Evolutionary conservation across 2,797 vertebrate species (phyloP).

Genomic region (Pogonophryne albipinna): DNA sequence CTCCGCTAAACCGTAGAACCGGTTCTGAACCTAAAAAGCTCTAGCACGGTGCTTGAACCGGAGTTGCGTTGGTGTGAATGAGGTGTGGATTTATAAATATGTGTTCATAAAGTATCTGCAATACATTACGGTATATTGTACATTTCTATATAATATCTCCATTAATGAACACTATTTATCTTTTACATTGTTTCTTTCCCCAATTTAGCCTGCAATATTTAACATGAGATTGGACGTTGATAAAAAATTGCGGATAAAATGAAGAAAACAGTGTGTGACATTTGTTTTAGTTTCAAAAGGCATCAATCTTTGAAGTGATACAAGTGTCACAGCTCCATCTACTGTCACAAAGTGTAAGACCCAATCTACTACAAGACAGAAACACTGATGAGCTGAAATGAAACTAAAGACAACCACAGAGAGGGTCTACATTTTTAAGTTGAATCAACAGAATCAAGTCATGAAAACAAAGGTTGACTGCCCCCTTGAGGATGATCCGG

Average conservation of each 20-base stretch:
- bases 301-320: neutral
- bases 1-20: too few relatives aligned
- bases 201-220: neutral
- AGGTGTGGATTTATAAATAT: too few relatives aligned
- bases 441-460: neutral
- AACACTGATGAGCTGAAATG: neutral
- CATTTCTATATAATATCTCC: too few relatives aligned
- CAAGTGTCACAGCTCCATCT: slow-evolving; percentile 49
- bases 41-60: too few relatives aligned
- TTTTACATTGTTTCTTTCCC: neutral
- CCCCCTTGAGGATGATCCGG: neutral
- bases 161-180: neutral
- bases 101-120: too few relatives aligned
- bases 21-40: too few relatives aligned
- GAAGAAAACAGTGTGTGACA: neutral
- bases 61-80: too few relatives aligned
- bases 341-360: slow-evolving; percentile 13
- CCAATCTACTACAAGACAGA: neutral
- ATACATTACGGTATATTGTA: too few relatives aligned
- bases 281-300: neutral
- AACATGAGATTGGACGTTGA: neutral
- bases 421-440: neutral
- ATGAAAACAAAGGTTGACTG: neutral
- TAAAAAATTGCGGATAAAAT: neutral
- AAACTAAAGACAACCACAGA: neutral